Conservation (phyloP, 2,113 vertebrate genomes). For the Dryoscopus gambensis region DNA sequence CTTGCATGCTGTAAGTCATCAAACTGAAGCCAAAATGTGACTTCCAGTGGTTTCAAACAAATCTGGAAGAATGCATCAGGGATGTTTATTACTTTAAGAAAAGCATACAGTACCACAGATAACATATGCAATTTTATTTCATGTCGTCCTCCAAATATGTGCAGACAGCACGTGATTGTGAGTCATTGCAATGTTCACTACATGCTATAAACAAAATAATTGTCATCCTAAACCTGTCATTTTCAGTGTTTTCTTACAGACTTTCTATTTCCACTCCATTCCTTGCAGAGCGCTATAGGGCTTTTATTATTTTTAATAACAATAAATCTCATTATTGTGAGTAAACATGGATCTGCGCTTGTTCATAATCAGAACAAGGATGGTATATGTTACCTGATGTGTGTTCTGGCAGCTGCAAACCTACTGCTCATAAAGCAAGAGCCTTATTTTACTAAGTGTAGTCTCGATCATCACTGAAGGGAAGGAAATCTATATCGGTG, state of each 20-base stretch:
- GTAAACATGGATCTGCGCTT: background rate
- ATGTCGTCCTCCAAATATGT: background rate
- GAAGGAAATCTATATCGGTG: background rate
- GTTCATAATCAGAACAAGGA: background rate
- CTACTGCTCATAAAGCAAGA: background rate
- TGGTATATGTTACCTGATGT: background rate
- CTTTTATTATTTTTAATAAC: conserved; percentile 63
- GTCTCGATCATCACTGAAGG: background rate
- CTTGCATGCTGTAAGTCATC: background rate
- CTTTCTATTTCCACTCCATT: conserved; percentile 42
- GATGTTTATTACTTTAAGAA: background rate
- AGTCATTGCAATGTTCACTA: conserved; percentile 5
- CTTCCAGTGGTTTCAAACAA: background rate
- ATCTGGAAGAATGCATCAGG: background rate
- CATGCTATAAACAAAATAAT: conserved; percentile 41
- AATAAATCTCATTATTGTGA: conserved; percentile 47
- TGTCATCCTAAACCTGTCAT: conserved; percentile 52
- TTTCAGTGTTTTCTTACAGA: conserved; percentile 30
- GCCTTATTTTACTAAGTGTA: background rate
- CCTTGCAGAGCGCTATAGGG: background rate
- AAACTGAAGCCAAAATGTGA: background rate
- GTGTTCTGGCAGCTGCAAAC: background rate
- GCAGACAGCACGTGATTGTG: background rate
- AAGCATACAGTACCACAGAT: background rate
- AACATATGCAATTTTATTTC: background rate